A percentile compares a stretch with the other conserved stretches of the same genome.
Evolutionary conservation across 2,888 invertebrate species (phyloP).

Genomic region (Pteria penguin): DNA sequence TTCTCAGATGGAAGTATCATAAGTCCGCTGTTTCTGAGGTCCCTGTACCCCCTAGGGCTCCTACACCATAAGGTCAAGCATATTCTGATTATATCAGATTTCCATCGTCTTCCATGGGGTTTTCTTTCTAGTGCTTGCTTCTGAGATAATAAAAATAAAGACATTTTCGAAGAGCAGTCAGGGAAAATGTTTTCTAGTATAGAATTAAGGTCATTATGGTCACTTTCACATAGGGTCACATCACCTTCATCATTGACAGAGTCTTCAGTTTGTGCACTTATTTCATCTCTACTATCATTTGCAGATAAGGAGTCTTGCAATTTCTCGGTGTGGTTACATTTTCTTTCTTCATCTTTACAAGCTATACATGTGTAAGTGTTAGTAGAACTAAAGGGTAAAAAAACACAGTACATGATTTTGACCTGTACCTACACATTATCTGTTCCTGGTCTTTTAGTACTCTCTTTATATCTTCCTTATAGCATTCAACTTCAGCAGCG

Average conservation of each 20-base stretch:
- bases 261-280: background rate
- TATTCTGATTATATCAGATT: constrained; percentile 35
- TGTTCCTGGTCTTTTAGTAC: background rate
- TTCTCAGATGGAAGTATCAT: too few species aligned
- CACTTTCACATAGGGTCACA: background rate
- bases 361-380: background rate
- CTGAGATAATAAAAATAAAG: too few species aligned
- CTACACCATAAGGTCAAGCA: too few species aligned
- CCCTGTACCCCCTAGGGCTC: too few species aligned
- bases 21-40: too few species aligned
- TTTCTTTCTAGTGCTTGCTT: too few species aligned
- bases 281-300: background rate
- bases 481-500: background rate
- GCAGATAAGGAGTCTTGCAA: background rate
- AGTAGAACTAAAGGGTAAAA: background rate
- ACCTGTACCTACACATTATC: background rate
- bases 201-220: too few species aligned
- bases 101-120: constrained; percentile 41
- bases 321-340: background rate
- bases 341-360: background rate
- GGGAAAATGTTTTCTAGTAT: too few species aligned
- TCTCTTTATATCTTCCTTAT: background rate
- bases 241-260: background rate
- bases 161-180: too few species aligned
- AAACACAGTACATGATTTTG: background rate